Conservation (phyloP, 2,888 invertebrate genomes). For the Lepas anatifera region DNA sequence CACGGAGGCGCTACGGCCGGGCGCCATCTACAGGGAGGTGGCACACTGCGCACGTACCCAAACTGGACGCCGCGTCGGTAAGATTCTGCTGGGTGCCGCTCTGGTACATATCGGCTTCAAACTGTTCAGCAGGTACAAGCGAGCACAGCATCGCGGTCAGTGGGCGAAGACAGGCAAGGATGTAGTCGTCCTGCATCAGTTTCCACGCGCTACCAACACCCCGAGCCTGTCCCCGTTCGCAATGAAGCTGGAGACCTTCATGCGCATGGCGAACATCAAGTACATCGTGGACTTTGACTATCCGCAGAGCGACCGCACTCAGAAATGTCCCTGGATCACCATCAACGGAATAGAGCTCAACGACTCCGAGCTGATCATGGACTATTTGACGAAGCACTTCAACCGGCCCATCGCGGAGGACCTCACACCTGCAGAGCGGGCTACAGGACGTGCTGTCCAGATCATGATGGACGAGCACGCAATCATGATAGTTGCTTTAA, state of each 20-base stretch:
- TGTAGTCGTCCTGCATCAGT: not conserved
- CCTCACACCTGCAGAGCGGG: slow-evolving; percentile 28
- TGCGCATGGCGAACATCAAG: not conserved
- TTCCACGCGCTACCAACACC: not conserved
- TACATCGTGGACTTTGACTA: not conserved
- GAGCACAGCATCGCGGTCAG: not conserved
- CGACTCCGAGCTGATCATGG: slow-evolving; percentile 34
- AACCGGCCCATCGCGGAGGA: slow-evolving; percentile 26
- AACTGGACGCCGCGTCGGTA: too few relatives aligned
- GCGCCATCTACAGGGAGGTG: too few relatives aligned
- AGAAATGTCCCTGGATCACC: slow-evolving; percentile 35
- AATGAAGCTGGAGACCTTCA: not conserved
- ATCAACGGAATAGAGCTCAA: slow-evolving; percentile 31
- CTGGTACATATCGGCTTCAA: too few relatives aligned
- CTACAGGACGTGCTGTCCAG: slow-evolving; percentile 31
- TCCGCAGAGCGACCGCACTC: slow-evolving; percentile 31
- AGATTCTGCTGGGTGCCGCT: too few relatives aligned
- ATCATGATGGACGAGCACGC: slow-evolving; percentile 33
- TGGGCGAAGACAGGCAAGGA: not conserved
- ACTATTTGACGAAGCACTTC: slow-evolving; percentile 31
- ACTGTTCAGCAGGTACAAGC: too few relatives aligned
- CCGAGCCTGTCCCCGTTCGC: slow-evolving; percentile 1
- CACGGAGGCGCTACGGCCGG: too few relatives aligned
- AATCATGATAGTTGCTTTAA: not conserved
- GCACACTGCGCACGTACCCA: too few relatives aligned